Percentiles rank a stretch among this genome's conserved stretches.
These are phyloP conservation scores for Epinephelus malabaricus DNA, from an alignment of 2,797 vertebrate species.

Conservation along the genomic window DNA sequence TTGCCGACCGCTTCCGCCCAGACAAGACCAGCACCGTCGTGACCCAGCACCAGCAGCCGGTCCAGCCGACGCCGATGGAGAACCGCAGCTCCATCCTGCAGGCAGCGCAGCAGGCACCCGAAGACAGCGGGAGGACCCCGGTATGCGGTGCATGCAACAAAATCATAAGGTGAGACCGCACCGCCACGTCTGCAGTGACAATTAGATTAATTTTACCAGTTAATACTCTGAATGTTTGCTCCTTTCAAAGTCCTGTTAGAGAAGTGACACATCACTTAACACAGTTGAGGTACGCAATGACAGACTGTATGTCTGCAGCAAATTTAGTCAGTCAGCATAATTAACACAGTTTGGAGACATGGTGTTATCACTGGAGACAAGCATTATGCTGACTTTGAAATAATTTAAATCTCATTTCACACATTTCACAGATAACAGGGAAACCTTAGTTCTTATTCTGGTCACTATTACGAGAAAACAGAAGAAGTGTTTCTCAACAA, in stretches of 20 bases:
- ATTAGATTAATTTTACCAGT: neutral
- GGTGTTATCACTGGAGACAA: slow-evolving; percentile 48
- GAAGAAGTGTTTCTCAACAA: slow-evolving; percentile 24
- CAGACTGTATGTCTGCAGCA: slow-evolving; percentile 48
- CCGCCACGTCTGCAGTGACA: neutral
- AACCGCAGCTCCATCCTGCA: slow-evolving; percentile 97
- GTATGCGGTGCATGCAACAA: slow-evolving; percentile 96
- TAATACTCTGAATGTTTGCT: slow-evolving; percentile 23
- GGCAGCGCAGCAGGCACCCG: slow-evolving; percentile 90
- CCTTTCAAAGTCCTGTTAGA: slow-evolving; percentile 34
- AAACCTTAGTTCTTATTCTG: slow-evolving; percentile 50
- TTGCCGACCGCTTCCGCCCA: slow-evolving; percentile 94
- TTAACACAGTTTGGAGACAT: slow-evolving; percentile 52
- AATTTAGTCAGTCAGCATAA: slow-evolving; percentile 59
- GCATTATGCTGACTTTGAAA: slow-evolving; percentile 38
- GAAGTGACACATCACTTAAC: slow-evolving; percentile 40
- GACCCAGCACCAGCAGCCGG: slow-evolving; percentile 95
- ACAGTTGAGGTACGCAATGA: slow-evolving; percentile 31
- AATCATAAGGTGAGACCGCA: slow-evolving; percentile 92
- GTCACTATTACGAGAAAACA: slow-evolving; percentile 18
- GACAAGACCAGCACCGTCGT: slow-evolving; percentile 96
- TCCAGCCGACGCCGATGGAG: slow-evolving; percentile 94
- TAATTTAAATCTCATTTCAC: slow-evolving; percentile 51
- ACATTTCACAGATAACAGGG: slow-evolving; percentile 44
- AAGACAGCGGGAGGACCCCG: slow-evolving; percentile 90